These are phyloP conservation scores for Megaceryle maxima DNA, from an alignment of 2,113 vertebrate genomes.

Conservation along the genomic window DNA sequence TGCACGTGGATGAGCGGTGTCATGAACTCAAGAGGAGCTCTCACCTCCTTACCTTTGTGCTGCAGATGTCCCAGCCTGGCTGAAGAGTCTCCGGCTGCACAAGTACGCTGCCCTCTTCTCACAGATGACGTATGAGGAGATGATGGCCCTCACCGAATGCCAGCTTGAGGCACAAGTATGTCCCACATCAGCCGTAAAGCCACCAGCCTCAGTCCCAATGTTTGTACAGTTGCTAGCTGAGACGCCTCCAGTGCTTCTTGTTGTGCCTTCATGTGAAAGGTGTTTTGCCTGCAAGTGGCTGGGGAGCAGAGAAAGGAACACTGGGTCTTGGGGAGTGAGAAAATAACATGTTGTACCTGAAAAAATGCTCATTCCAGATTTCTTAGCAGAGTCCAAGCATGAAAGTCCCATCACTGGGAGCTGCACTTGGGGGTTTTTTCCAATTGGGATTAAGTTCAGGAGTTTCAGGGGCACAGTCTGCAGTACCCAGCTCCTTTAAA, in stretches of 20 bases:
- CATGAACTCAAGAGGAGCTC: not conserved
- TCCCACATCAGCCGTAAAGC: fast-evolving
- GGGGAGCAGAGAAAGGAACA: not conserved
- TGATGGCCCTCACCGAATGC: constrained; percentile 95
- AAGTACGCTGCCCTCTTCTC: constrained; percentile 97
- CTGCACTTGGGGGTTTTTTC: not conserved
- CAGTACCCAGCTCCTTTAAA: not conserved
- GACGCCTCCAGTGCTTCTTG: fast-evolving
- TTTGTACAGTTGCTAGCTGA: fast-evolving
- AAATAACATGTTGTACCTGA: not conserved
- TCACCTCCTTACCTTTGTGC: not conserved
- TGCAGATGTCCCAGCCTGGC: constrained; percentile 95
- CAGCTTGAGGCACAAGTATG: constrained; percentile 92
- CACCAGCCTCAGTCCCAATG: fast-evolving
- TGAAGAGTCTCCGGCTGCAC: constrained; percentile 97
- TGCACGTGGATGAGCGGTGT: fast-evolving
- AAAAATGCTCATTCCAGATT: not conserved
- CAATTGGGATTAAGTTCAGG: not conserved
- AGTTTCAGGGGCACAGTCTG: not conserved
- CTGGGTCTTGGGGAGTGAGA: not conserved
- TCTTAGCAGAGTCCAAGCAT: not conserved
- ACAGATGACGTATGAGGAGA: constrained; percentile 96
- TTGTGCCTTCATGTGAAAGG: not conserved
- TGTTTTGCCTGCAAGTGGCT: fast-evolving
- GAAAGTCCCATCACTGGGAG: not conserved